Evolutionary conservation across 92 coral and sea anemone species (phyloP).

Genomic region (Epizoanthus illoricatus): DNA sequence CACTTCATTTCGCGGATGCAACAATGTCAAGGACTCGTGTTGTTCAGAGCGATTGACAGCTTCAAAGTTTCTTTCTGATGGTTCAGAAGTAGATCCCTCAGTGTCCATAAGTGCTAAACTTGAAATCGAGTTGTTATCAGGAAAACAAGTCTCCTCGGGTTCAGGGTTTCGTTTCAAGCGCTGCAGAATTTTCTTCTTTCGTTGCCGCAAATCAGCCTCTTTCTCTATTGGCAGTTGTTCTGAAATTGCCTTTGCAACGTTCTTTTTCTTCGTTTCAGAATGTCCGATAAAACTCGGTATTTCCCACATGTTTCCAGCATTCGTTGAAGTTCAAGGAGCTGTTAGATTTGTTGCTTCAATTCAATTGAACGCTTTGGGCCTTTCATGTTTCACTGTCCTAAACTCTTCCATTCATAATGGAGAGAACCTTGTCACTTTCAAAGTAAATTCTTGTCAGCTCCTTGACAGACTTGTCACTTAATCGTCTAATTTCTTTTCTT

Average conservation of each 20-base stretch:
- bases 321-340: too few relatives aligned
- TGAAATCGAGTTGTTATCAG: background rate
- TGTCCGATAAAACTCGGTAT: conserved; percentile 31
- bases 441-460: conserved; percentile 14
- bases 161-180: conserved; percentile 46
- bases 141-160: background rate
- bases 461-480: conserved; percentile 36
- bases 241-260: conserved; percentile 1
- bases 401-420: background rate
- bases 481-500: background rate
- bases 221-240: conserved; percentile 54
- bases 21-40: conserved; percentile 3
- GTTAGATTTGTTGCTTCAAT: too few relatives aligned
- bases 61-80: background rate
- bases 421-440: conserved; percentile 11
- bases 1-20: background rate
- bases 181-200: conserved; percentile 56
- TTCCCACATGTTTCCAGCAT: conserved; percentile 12
- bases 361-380: too few relatives aligned
- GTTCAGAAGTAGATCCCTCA: background rate
- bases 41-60: background rate
- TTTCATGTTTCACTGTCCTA: background rate
- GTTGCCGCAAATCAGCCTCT: conserved; percentile 58
- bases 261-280: conserved; percentile 20
- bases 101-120: background rate